These are phyloP conservation scores for Ceratitis capitata DNA, from an alignment of 1,140 invertebrate genomes.

Conservation along the genomic window DNA sequence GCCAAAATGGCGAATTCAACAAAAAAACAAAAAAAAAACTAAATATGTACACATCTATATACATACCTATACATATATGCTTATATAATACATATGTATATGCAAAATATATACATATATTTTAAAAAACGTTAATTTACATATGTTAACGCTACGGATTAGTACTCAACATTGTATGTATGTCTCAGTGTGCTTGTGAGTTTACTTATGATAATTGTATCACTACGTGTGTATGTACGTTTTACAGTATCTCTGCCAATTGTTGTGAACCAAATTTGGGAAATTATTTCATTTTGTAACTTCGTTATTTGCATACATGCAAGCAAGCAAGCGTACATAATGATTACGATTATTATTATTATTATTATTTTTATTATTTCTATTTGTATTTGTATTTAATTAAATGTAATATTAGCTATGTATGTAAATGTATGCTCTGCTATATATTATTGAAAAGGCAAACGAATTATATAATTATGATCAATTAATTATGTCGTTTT, in stretches of 20 bases:
- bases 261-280: background rate
- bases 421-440: slow-evolving; percentile 6
- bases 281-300: background rate
- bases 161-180: background rate
- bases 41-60: background rate
- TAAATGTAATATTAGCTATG: background rate
- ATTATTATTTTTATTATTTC: too few relatives aligned
- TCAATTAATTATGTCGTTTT: background rate
- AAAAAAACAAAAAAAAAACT: background rate
- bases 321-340: background rate
- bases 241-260: background rate
- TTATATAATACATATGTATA: too few relatives aligned
- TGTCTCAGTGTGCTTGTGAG: background rate
- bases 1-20: too few relatives aligned
- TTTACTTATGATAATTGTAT: background rate
- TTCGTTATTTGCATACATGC: background rate
- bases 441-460: background rate
- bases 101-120: too few relatives aligned
- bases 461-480: background rate
- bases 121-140: background rate
- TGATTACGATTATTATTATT: background rate
- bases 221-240: background rate
- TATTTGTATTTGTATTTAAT: slow-evolving; percentile 23
- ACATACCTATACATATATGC: background rate
- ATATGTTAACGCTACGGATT: background rate